phyloP scores from a whole-genome alignment of 2,888 invertebrate genomes.

The Glyphotaelius pellucidus region DNA sequence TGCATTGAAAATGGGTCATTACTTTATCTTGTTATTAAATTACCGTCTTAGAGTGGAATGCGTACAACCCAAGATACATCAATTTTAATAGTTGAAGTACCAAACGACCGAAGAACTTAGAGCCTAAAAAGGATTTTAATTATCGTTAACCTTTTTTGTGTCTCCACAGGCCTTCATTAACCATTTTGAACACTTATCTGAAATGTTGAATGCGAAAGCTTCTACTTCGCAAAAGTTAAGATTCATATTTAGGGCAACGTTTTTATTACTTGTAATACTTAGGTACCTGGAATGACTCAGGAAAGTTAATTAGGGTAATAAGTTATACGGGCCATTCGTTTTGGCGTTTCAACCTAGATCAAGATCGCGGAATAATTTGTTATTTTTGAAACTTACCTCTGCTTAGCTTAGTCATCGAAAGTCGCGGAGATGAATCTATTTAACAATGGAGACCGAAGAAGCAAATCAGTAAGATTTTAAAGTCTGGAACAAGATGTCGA shows the following conservation, averaged over 20 bases:
- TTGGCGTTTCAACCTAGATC: neutral
- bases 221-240: neutral
- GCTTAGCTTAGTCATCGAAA: neutral
- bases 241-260: neutral
- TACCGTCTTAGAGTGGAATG: neutral
- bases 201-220: neutral
- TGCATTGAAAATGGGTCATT: neutral
- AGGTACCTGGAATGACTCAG: neutral
- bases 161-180: neutral
- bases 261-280: neutral
- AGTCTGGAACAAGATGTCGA: no score
- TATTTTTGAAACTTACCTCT: neutral
- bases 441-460: neutral
- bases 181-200: neutral
- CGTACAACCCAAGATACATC: neutral
- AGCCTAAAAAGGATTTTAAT: conserved; percentile 3
- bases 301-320: neutral
- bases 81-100: neutral
- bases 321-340: neutral
- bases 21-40: neutral
- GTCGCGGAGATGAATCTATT: neutral
- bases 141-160: conserved; percentile 18
- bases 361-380: neutral
- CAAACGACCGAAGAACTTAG: neutral
- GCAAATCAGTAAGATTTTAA: neutral